These are phyloP conservation scores for Monochamus saltuarius DNA, from an alignment of 1,140 invertebrate genomes.

Conservation along the genomic window DNA sequence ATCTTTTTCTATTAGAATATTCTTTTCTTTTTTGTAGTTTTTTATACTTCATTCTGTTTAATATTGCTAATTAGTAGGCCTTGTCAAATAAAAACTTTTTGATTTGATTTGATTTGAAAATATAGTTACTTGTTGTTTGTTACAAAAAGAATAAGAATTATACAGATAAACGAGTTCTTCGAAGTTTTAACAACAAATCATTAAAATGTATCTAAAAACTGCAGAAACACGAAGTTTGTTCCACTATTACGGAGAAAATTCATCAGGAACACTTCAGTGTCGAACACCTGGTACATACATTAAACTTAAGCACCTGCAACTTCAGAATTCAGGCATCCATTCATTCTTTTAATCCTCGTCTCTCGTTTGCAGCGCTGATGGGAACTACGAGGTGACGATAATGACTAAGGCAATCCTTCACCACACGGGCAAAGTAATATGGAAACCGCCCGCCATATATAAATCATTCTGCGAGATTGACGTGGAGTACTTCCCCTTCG, in stretches of 20 bases:
- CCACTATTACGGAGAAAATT: neutral
- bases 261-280: neutral
- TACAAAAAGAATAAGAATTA: no score
- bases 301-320: neutral
- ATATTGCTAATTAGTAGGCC: no score
- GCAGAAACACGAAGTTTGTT: no score
- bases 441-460: slow-evolving; percentile 98
- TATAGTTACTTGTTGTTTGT: no score
- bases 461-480: slow-evolving; percentile 98
- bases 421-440: slow-evolving; percentile 89
- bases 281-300: neutral
- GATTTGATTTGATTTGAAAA: no score
- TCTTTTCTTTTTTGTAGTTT: no score
- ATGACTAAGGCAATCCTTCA: slow-evolving; percentile 95
- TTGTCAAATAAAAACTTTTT: no score
- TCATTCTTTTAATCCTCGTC: neutral
- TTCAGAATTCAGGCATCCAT: neutral
- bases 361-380: slow-evolving; percentile 77
- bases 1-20: no score
- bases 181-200: no score
- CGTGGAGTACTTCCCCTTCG: slow-evolving; percentile 95
- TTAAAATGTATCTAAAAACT: no score
- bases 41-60: no score
- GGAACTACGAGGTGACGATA: slow-evolving; percentile 97
- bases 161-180: no score